Conservation (phyloP, 2,888 invertebrate genomes). For the Melanotus villosus region DNA sequence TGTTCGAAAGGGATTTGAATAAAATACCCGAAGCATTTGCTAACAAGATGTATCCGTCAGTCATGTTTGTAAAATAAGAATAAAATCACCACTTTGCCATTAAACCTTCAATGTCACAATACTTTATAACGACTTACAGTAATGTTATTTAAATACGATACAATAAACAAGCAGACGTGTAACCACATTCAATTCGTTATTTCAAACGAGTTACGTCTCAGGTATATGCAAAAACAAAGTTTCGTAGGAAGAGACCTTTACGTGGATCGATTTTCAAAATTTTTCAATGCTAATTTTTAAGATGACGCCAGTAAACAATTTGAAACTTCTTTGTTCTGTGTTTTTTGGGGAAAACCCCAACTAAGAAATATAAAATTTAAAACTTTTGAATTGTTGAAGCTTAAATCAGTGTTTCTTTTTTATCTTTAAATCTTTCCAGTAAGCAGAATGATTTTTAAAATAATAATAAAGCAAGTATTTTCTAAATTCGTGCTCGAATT, state of each 20-base stretch:
- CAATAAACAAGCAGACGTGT: constrained; percentile 30
- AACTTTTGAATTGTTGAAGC: too few species aligned
- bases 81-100: constrained; percentile 23
- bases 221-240: background rate
- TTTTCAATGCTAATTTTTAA: too few species aligned
- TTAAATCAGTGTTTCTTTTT: too few species aligned
- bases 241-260: background rate
- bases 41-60: constrained; percentile 28
- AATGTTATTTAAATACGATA: constrained; percentile 36
- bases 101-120: constrained; percentile 33
- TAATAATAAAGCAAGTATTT: too few species aligned
- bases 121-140: constrained; percentile 31
- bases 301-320: too few species aligned
- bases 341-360: too few species aligned
- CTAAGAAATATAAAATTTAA: too few species aligned
- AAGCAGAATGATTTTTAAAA: too few species aligned
- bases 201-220: background rate
- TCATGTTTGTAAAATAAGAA: constrained; percentile 21
- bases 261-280: too few species aligned
- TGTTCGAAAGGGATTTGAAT: constrained; percentile 4
- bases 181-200: constrained; percentile 15
- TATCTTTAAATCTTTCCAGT: too few species aligned
- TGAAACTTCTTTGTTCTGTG: too few species aligned
- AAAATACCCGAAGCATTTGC: constrained; percentile 17
- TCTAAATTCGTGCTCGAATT: too few species aligned